Evolutionary conservation across 2,797 vertebrate genomes (phyloP).

Genomic region (Synaphobranchus kaupii): DNA sequence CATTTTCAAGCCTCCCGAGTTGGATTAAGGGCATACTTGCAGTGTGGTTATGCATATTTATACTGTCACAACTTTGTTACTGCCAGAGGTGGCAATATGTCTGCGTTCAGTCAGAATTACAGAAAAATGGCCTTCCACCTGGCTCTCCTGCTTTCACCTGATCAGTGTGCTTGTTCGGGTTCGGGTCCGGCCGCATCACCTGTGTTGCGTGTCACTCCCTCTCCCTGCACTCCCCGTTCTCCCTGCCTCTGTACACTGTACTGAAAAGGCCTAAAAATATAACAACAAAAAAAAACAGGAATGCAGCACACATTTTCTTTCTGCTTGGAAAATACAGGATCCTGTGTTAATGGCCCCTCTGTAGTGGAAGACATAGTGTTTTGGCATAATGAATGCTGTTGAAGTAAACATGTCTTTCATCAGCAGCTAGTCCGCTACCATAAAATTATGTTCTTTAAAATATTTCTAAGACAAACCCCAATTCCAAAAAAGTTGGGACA

Average conservation of each 20-base stretch:
- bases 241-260: no score
- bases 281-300: no score
- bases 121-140: not conserved
- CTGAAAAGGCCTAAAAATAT: no score
- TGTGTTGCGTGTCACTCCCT: no score
- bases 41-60: not conserved
- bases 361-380: not conserved
- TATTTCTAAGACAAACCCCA: not conserved
- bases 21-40: not conserved
- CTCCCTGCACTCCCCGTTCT: no score
- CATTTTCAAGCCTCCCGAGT: not conserved
- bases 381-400: not conserved
- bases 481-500: no score
- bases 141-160: not conserved
- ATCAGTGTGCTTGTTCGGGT: not conserved
- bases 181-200: no score
- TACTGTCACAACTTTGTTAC: slow-evolving; percentile 1
- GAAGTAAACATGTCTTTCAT: not conserved
- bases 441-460: not conserved
- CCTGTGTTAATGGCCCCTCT: not conserved
- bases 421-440: not conserved
- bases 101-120: not conserved
- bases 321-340: not conserved
- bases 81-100: not conserved
- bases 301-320: not conserved